Conservation (phyloP, 1,140 invertebrate species). For the Streblospio benedicti region DNA sequence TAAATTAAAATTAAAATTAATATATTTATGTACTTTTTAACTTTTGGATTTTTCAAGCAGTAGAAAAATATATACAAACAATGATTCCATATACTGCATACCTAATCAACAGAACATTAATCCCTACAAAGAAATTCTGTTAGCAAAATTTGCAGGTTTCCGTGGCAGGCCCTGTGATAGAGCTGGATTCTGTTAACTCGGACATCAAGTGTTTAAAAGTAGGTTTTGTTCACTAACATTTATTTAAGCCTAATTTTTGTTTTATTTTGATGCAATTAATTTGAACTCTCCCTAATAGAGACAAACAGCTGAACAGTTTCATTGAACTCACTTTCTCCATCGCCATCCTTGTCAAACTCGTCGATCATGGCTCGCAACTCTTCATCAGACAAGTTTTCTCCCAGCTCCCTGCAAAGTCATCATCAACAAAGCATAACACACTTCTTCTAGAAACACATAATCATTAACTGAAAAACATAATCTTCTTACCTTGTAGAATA, state of each 20-base stretch:
- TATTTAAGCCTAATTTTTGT: background rate
- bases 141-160: too few species aligned
- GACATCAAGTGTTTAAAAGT: background rate
- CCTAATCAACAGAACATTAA: too few species aligned
- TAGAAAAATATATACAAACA: too few species aligned
- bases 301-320: background rate
- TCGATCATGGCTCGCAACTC: conserved; percentile 49
- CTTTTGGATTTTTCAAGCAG: too few species aligned
- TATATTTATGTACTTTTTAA: too few species aligned
- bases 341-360: conserved; percentile 47
- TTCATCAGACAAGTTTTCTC: conserved; percentile 47
- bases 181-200: too few species aligned
- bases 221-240: background rate
- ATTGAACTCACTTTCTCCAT: conserved; percentile 46
- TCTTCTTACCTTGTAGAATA: background rate
- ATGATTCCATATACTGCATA: too few species aligned
- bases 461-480: background rate
- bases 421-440: background rate
- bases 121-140: too few species aligned
- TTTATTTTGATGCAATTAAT: background rate
- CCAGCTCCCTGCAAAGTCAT: conserved; percentile 38
- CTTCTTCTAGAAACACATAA: background rate
- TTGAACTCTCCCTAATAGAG: background rate
- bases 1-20: too few species aligned
- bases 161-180: too few species aligned